phyloP scores from a whole-genome alignment of 2,113 vertebrate genomes.

The Falcunculus frontatus region DNA sequence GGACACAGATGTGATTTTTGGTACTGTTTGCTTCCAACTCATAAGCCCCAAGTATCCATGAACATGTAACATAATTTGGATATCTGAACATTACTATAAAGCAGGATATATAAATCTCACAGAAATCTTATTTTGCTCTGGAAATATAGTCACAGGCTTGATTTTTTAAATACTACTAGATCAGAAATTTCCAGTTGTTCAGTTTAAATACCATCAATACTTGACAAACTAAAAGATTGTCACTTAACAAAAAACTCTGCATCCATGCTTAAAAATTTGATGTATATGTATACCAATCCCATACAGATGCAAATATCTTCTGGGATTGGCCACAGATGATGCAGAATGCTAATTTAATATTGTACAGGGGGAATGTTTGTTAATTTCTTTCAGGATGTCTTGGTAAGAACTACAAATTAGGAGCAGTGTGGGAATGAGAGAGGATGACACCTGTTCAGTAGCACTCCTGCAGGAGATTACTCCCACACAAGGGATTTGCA shows the following conservation, averaged over 20 bases:
- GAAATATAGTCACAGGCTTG: neutral
- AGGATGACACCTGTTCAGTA: neutral
- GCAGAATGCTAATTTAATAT: neutral
- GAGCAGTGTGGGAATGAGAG: neutral
- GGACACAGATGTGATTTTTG: neutral
- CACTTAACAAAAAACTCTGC: neutral
- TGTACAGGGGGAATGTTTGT: neutral
- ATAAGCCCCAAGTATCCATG: neutral
- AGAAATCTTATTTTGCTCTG: neutral
- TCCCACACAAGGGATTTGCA: conserved; percentile 5
- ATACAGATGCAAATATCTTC: neutral
- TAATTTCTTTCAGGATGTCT: neutral
- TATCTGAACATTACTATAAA: neutral
- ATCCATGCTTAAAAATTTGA: neutral
- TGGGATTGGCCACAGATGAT: neutral
- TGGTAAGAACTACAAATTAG: neutral
- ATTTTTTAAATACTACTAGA: neutral
- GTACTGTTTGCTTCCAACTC: neutral
- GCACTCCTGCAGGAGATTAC: neutral
- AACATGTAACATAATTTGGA: neutral
- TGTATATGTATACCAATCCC: neutral
- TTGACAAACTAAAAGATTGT: neutral
- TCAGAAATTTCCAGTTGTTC: neutral
- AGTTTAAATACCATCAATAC: neutral
- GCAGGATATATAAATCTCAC: neutral